Evolutionary conservation across 2,113 vertebrate genomes (phyloP).

Genomic region (Crotalus helleri): DNA sequence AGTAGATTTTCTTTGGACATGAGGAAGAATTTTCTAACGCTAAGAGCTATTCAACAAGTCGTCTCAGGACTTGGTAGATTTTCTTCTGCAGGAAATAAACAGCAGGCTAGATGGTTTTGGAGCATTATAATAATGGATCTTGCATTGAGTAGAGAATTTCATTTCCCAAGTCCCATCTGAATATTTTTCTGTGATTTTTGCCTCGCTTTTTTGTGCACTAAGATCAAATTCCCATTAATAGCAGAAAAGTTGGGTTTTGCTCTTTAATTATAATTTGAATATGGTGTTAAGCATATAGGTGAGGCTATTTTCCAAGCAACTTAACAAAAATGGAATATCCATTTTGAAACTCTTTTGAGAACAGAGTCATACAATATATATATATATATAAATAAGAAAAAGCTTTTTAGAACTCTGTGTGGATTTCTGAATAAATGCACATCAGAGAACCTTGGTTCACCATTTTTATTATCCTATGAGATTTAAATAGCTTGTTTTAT

Average conservation of each 20-base stretch:
- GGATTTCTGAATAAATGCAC: not conserved
- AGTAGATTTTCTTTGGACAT: not conserved
- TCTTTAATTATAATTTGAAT: conserved; percentile 9
- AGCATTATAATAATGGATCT: not conserved
- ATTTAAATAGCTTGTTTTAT: conserved; percentile 36
- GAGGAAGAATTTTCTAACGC: not conserved
- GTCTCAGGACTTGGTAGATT: not conserved
- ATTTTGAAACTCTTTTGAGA: conserved; percentile 46
- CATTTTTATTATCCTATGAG: conserved; percentile 59
- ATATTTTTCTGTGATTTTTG: not conserved
- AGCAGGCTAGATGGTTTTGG: not conserved
- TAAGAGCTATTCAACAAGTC: not conserved
- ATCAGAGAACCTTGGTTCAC: conserved; percentile 50
- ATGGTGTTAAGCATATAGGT: conserved; percentile 59
- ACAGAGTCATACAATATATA: not conserved
- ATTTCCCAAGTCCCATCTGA: not conserved
- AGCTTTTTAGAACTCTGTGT: not conserved
- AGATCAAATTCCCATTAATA: not conserved
- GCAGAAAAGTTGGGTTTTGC: not conserved
- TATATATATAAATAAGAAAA: not conserved
- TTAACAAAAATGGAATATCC: conserved; percentile 47
- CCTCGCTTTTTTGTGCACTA: not conserved
- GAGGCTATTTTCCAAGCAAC: conserved; percentile 50
- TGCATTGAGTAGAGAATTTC: not conserved
- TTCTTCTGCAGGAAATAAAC: not conserved